Percentiles rank a stretch among this genome's conserved stretches.
These are phyloP conservation scores for Ptilodon capucinus DNA, from an alignment of 2,888 invertebrate species.

Conservation along the genomic window DNA sequence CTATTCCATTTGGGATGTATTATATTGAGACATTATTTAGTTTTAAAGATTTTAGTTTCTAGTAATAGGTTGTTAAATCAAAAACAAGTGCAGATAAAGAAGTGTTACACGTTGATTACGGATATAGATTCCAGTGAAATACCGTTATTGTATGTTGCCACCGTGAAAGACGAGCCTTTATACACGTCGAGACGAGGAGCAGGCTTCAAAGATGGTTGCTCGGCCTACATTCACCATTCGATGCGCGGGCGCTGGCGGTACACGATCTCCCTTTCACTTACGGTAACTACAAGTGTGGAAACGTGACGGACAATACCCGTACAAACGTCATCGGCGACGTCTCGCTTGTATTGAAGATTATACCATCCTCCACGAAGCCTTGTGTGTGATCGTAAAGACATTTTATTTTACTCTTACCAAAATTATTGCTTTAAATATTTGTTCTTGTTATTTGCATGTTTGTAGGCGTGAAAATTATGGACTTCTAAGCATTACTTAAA, in stretches of 20 bases:
- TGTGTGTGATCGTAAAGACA: slow-evolving; percentile 33
- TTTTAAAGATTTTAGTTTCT: no score
- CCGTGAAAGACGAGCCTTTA: slow-evolving; percentile 63
- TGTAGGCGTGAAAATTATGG: background rate
- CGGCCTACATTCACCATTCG: slow-evolving; percentile 80
- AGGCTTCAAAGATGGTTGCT: slow-evolving; percentile 76
- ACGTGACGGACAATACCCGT: slow-evolving; percentile 39
- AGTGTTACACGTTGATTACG: background rate
- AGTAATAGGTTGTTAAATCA: no score
- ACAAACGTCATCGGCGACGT: slow-evolving; percentile 55
- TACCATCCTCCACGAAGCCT: slow-evolving; percentile 59
- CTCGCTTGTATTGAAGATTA: slow-evolving; percentile 47
- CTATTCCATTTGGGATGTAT: no score
- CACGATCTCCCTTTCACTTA: slow-evolving; percentile 59
- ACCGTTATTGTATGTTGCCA: slow-evolving; percentile 3
- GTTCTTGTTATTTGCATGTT: background rate
- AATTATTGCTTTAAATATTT: slow-evolving; percentile 1
- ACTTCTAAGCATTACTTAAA: no score
- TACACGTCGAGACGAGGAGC: slow-evolving; percentile 63
- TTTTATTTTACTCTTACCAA: slow-evolving; percentile 26
- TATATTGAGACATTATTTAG: no score
- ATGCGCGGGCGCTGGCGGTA: slow-evolving; percentile 62
- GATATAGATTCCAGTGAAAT: no score
- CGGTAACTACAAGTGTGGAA: slow-evolving; percentile 31
- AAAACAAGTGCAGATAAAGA: background rate